These are phyloP conservation scores for Eubasilissa regina DNA, from an alignment of 1,140 invertebrate genomes.

Conservation along the genomic window DNA sequence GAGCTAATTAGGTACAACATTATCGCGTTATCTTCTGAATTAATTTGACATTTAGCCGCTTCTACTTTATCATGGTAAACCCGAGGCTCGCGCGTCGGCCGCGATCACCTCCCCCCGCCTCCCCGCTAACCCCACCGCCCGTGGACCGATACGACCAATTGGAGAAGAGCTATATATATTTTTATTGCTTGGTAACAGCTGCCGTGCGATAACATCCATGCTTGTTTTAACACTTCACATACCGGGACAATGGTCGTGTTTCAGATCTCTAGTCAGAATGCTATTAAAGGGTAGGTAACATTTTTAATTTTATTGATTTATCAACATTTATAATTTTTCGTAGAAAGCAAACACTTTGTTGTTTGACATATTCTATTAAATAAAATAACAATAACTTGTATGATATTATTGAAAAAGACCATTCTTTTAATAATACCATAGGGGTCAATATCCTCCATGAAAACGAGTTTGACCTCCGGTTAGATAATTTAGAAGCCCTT, in stretches of 20 bases:
- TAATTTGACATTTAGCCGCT: constrained; percentile 13
- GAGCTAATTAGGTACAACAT: constrained; percentile 11
- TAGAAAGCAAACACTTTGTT: too few relatives aligned
- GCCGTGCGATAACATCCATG: constrained; percentile 36
- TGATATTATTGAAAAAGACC: too few relatives aligned
- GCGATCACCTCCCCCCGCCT: background rate
- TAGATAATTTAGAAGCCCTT: too few relatives aligned
- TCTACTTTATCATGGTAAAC: background rate
- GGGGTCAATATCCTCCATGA: too few relatives aligned
- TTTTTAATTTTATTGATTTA: too few relatives aligned
- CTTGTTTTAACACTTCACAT: constrained; percentile 25
- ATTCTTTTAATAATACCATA: too few relatives aligned
- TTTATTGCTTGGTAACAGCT: constrained; percentile 41
- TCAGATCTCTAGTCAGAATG: too few relatives aligned
- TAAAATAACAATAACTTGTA: too few relatives aligned
- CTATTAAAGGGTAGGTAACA: too few relatives aligned
- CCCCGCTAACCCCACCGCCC: background rate
- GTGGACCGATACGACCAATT: constrained; percentile 23
- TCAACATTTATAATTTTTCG: too few relatives aligned
- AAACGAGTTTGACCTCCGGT: too few relatives aligned
- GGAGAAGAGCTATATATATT: constrained; percentile 43
- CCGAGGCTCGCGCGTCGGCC: background rate
- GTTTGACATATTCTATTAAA: too few relatives aligned
- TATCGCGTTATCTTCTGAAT: constrained; percentile 10
- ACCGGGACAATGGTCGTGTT: background rate